Percentiles rank a stretch among this genome's conserved stretches.
Conservation (phyloP, 2,797 vertebrate species). For the Gymnothorax javanicus region DNA sequence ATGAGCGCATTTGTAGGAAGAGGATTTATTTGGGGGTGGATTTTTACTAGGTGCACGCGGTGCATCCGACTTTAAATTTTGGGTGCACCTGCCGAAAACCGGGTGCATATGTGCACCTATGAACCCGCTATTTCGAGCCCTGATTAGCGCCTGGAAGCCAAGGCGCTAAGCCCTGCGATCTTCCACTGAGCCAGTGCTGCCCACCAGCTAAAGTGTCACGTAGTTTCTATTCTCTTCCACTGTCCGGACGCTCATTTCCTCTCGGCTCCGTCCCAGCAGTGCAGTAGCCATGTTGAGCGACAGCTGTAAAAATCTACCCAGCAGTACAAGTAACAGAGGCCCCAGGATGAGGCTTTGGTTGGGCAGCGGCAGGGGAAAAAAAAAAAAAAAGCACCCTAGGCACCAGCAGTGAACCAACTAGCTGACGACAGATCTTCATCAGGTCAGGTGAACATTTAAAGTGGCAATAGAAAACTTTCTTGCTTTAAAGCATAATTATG, state of each 20-base stretch:
- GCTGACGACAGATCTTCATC: no score
- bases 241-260: neutral
- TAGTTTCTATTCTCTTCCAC: neutral
- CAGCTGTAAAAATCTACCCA: neutral
- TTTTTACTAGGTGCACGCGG: no score
- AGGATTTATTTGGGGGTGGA: no score
- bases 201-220: neutral
- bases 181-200: neutral
- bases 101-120: no score
- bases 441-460: no score
- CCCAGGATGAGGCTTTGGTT: neutral
- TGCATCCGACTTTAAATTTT: no score
- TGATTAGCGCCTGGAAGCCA: neutral
- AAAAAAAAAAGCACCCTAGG: neutral
- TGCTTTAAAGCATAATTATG: no score
- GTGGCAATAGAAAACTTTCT: no score
- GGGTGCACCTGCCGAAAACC: no score
- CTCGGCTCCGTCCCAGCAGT: neutral
- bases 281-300: neutral
- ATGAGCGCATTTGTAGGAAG: no score
- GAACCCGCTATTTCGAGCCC: no score
- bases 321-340: neutral
- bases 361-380: neutral
- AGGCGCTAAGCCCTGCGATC: neutral
- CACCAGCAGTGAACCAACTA: no score